These are phyloP conservation scores for Metaphire vulgaris DNA, from an alignment of 1,140 invertebrate genomes.

Conservation along the genomic window DNA sequence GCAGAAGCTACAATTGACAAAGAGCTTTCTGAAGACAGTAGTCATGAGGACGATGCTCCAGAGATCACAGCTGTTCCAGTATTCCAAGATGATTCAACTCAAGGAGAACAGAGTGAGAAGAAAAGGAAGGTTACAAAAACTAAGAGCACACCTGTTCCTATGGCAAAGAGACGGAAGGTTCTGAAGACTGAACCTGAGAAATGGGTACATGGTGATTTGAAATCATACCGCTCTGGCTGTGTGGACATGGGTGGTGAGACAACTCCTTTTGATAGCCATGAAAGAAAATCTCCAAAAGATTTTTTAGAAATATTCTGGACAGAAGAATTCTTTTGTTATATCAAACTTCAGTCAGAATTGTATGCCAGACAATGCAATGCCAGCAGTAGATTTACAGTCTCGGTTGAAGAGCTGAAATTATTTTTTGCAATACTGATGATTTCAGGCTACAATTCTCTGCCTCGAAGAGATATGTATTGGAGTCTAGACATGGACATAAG, in stretches of 20 bases:
- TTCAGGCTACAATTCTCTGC: constrained; percentile 8
- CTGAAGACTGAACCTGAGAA: not conserved
- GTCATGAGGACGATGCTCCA: not conserved
- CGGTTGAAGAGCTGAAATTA: not conserved
- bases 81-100: too few relatives aligned
- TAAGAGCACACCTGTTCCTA: not conserved
- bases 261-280: not conserved
- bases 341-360: constrained; percentile 5
- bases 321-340: not conserved
- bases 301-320: constrained; percentile 9
- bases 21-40: too few relatives aligned
- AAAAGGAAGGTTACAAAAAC: not conserved
- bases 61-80: not conserved
- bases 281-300: not conserved
- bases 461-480: constrained; percentile 5
- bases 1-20: constrained; percentile 3
- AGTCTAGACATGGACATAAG: constrained; percentile 5
- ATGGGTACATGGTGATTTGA: not conserved
- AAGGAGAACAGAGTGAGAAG: not conserved
- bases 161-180: constrained; percentile 1
- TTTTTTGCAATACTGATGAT: constrained; percentile 7
- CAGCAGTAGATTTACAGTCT: not conserved
- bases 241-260: not conserved
- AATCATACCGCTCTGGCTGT: not conserved
- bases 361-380: constrained; percentile 13